Evolutionary conservation across 2,797 vertebrate genomes (phyloP), one percentile per base, ranked within the genome.

Genomic region (Coilia nasus): DNA sequence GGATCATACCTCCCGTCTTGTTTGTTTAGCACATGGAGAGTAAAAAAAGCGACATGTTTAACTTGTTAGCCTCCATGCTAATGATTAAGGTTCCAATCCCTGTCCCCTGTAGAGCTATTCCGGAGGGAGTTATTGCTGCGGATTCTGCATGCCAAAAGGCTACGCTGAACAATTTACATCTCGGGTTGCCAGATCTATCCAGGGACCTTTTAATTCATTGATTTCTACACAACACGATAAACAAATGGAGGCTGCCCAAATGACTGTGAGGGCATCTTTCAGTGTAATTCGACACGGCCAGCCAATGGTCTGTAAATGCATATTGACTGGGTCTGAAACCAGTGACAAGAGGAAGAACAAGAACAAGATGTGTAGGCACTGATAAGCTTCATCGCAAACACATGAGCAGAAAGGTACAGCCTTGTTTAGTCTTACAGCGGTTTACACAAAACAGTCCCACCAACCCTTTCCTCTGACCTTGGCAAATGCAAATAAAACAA

Each of bases 61-160:
- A 86, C 85, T 84, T 87, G 83, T 88, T 83, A 89, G 88, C 86
- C 84, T 83, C 71, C 88, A 82, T 83, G 81, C 86, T 87, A 88
- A 90, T 91, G 91, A 91, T 89, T 89, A 56, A 84, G 50, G 80
- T 86, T 90, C 85, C 84, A 90, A 90, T 90, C 85, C 85, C 50
- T 62, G 86, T 84, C 86, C 57, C 82, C 86, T 86, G 85, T 84
- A 86, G 84, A 67, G 88, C 86, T 85, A 89, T 88, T 90, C 87
- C 85, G 62, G 84, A 82, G 84, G 86, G 4, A 67, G 84, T 84
- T 83, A 85, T 83, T 31, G 62, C 89, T 81, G 88, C 88, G 87
- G 88, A 86, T 85, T 84, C 23, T 44, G 82, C 83, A 87, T 89
- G 85, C 87, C 88, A 90, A 88, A 85, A 86, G 82, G 82, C 82